Conservation (phyloP, 2,888 invertebrate genomes). For the Anaspis maculata region DNA sequence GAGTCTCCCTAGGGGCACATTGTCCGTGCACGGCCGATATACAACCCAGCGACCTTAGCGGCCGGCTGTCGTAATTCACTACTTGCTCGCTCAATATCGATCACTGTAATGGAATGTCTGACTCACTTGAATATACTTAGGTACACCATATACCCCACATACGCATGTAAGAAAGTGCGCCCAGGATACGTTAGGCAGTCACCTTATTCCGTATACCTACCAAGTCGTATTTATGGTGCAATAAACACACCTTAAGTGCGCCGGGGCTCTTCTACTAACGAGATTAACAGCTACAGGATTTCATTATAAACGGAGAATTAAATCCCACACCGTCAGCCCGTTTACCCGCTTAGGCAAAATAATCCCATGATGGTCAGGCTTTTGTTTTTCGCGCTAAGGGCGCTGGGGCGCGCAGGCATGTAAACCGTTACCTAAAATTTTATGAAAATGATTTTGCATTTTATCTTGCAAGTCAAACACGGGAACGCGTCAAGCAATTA, state of each 20-base stretch:
- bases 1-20: constrained; percentile 14
- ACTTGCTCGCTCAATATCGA: constrained; percentile 13
- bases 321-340: too few species aligned
- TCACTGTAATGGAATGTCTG: constrained; percentile 20
- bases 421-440: too few species aligned
- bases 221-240: constrained; percentile 15
- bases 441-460: too few species aligned
- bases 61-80: constrained; percentile 10
- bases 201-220: constrained; percentile 9
- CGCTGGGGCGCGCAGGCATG: too few species aligned
- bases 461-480: too few species aligned
- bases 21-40: constrained; percentile 15
- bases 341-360: too few species aligned
- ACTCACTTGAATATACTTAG: constrained; percentile 17
- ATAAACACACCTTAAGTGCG: constrained; percentile 10
- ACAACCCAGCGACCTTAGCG: constrained; percentile 12
- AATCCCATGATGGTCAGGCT: too few species aligned
- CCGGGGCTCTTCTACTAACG: constrained; percentile 1
- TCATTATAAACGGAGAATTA: constrained; percentile 3
- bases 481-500: too few species aligned
- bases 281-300: constrained; percentile 7
- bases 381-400: too few species aligned
- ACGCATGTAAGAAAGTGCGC: too few species aligned
- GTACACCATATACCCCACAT: too few species aligned
- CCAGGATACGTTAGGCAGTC: too few species aligned